Evolutionary conservation across 1,140 invertebrate genomes (phyloP).

Genomic region (Lithobius niger): DNA sequence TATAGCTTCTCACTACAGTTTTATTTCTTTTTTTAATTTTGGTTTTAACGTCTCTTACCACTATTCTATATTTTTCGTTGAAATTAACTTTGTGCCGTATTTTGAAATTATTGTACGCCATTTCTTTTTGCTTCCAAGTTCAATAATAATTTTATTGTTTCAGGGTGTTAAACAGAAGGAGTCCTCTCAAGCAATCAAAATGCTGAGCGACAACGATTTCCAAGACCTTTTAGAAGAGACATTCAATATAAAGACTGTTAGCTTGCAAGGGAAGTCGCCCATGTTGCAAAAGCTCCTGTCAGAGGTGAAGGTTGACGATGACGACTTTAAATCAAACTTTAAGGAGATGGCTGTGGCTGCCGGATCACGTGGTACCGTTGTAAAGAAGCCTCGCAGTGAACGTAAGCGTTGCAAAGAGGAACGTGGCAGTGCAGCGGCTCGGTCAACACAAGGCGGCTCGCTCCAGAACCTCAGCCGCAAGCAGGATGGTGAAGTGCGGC

Average conservation of each 20-base stretch:
- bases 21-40: too few relatives aligned
- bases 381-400: neutral
- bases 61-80: too few relatives aligned
- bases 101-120: too few relatives aligned
- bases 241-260: neutral
- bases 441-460: slow-evolving; percentile 8
- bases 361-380: neutral
- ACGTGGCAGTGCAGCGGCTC: neutral
- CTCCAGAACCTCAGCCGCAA: slow-evolving; percentile 4
- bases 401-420: neutral
- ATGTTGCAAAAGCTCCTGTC: neutral
- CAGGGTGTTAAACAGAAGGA: neutral
- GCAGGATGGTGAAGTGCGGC: neutral
- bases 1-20: too few relatives aligned
- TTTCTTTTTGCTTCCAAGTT: too few relatives aligned
- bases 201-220: slow-evolving; percentile 1
- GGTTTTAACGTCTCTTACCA: too few relatives aligned
- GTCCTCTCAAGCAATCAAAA: neutral
- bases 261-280: neutral
- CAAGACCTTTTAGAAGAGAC: slow-evolving; percentile 1
- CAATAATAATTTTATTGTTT: too few relatives aligned
- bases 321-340: neutral
- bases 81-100: too few relatives aligned
- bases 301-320: neutral
- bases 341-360: neutral